Evolutionary conservation across 2,888 invertebrate species (phyloP).

Genomic region (Archaeoteleia sp.): DNA sequence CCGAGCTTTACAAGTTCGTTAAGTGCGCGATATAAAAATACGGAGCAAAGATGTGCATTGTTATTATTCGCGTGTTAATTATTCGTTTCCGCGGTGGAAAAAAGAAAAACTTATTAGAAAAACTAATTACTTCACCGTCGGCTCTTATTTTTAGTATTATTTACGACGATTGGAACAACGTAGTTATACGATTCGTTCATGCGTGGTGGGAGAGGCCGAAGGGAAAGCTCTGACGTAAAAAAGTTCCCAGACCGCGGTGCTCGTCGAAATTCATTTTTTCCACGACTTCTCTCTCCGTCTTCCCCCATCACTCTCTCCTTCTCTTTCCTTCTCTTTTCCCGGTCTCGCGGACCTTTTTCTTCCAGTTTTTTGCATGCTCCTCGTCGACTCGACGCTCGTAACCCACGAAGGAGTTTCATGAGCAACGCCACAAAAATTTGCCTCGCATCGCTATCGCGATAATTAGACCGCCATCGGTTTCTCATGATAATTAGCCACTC

Average conservation of each 20-base stretch:
- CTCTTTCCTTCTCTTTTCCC: constrained; percentile 26
- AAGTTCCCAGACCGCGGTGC: constrained; percentile 50
- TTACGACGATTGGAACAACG: constrained; percentile 53
- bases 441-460: constrained; percentile 53
- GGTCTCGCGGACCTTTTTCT: constrained; percentile 43
- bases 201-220: constrained; percentile 54
- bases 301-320: constrained; percentile 1
- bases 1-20: no score
- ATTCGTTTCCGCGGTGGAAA: constrained; percentile 41
- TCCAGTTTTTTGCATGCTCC: constrained; percentile 48
- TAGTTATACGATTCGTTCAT: constrained; percentile 54
- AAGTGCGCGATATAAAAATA: no score
- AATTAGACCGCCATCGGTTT: constrained; percentile 59
- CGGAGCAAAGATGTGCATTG: no score
- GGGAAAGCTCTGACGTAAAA: constrained; percentile 49
- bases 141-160: constrained; percentile 50
- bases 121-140: constrained; percentile 49
- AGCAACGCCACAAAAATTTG: constrained; percentile 55
- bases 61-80: constrained; percentile 50
- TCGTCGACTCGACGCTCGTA: constrained; percentile 40
- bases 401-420: constrained; percentile 50
- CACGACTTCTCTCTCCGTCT: no score
- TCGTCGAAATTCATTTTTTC: constrained; percentile 50
- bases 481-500: constrained; percentile 61
- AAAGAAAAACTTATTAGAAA: constrained; percentile 38